Evolutionary conservation across 1,140 invertebrate genomes (phyloP), one percentile per base, ranked within the genome.

Genomic region (Diploscapter pachys): DNA sequence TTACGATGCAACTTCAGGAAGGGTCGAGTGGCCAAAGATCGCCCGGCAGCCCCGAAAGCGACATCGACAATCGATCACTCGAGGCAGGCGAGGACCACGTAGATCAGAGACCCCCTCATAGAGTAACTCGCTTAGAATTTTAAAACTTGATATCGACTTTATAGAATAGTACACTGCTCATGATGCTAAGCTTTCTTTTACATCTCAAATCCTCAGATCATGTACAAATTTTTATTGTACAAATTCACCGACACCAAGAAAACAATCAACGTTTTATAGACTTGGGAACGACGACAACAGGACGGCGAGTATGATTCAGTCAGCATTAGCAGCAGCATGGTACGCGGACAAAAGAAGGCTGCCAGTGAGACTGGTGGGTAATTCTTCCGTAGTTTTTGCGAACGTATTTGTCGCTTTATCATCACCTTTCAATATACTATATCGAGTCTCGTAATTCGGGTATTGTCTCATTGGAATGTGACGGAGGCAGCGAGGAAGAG

Each of bases 271-370:
- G 31, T 31, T 31, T 31, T 31, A 31, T 31, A 31, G 31, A 31
- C 52, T 9, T 68, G 66, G 66, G 82, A 86, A 68, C 75, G 83
- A 9, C 76, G 83, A 13, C 83, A 85, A 69, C 83, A 85, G 62
- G 77, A 73, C 67, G 84, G 84, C 6, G 83, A 85, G 66, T 85
- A 84, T 61, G 83, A 85, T 69, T 78, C 72, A 50, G 78, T 80
- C 6, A 65, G 57, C 13, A 79, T 80, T 54, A 81, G 80, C 31
- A 76, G 69, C 67, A 79, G 78, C 67, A 49, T 77, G 72, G 56
- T 74, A 1, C 57, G 66, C 49, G 72, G 77, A 13, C 67, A 78
- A 52, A 73, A 77, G 63, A 72, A 63, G 54, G 77, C 75, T 13
- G 56, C 66, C 31, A 73, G 69, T 63, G 75, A 76, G 57, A 71